These are phyloP conservation scores for Platycercus adscitus DNA, from an alignment of 2,113 vertebrate genomes.

Conservation along the genomic window DNA sequence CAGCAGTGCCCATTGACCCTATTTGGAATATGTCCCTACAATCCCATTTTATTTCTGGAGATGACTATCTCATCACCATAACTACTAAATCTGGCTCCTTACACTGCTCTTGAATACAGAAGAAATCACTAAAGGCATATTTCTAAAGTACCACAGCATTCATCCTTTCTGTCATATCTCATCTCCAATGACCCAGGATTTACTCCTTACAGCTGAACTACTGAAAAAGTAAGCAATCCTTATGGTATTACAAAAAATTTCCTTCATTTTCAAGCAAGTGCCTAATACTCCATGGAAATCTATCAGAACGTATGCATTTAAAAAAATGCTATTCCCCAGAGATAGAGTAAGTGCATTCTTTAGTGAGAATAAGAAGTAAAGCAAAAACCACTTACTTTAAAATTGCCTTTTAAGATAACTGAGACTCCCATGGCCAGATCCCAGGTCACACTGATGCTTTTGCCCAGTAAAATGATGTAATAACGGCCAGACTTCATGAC, in stretches of 20 bases:
- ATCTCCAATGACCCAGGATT: not conserved
- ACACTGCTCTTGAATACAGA: not conserved
- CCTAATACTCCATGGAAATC: not conserved
- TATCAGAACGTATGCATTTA: not conserved
- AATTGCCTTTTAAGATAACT: slow-evolving; percentile 83
- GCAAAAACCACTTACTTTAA: slow-evolving; percentile 78
- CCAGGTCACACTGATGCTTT: slow-evolving; percentile 87
- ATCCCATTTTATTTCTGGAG: not conserved
- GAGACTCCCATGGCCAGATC: slow-evolving; percentile 84
- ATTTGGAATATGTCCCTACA: not conserved
- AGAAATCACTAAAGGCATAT: not conserved
- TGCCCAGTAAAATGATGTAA: slow-evolving; percentile 85
- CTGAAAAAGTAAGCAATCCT: not conserved
- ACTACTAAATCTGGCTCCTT: not conserved
- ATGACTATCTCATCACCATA: not conserved
- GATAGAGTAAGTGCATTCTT: not conserved
- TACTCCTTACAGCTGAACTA: not conserved
- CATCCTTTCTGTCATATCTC: not conserved
- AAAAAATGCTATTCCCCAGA: not conserved
- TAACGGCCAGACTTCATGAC: slow-evolving; percentile 87
- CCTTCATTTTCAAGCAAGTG: not conserved
- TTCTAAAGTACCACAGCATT: not conserved
- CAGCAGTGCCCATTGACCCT: not conserved
- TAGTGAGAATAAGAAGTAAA: not conserved
- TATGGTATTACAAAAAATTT: not conserved